Percentiles rank a stretch among this genome's conserved stretches.
Conservation (phyloP, 2,888 invertebrate genomes). For the Amphipyra tragopoginis region DNA sequence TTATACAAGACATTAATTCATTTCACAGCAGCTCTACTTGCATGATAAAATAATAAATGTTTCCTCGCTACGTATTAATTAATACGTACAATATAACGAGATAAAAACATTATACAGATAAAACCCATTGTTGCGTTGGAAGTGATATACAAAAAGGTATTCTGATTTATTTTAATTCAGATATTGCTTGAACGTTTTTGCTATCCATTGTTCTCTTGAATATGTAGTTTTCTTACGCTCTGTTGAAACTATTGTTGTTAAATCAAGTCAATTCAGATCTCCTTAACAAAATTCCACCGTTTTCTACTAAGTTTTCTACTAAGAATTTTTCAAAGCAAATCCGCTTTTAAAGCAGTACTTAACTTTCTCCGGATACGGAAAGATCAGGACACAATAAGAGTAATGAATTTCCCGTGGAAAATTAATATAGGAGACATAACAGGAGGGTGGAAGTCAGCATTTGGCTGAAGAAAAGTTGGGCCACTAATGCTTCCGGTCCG, state of each 20-base stretch:
- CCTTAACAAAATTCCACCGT: not conserved
- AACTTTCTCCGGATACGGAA: slow-evolving; percentile 25
- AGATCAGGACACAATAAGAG: slow-evolving; percentile 36
- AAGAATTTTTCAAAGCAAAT: slow-evolving; percentile 15
- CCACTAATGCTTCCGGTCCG: slow-evolving; percentile 46
- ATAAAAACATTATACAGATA: not conserved
- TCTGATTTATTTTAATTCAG: not conserved
- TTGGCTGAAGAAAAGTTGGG: slow-evolving; percentile 47
- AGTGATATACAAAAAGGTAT: not conserved
- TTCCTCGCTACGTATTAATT: no score
- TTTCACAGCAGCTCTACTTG: no score
- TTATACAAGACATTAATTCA: no score
- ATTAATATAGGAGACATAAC: slow-evolving; percentile 30
- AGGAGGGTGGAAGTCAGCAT: slow-evolving; percentile 22
- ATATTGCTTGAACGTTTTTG: no score
- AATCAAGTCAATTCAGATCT: not conserved
- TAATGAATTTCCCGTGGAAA: slow-evolving; percentile 31
- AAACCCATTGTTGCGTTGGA: not conserved
- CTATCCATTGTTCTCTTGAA: no score
- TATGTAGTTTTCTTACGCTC: no score
- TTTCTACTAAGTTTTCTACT: not conserved
- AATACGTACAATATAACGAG: no score
- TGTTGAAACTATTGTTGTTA: not conserved
- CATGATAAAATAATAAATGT: no score
- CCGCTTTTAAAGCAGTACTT: slow-evolving; percentile 21